These are phyloP conservation scores for Embiotoca jacksoni DNA, from an alignment of 2,113 vertebrate species.

Conservation along the genomic window DNA sequence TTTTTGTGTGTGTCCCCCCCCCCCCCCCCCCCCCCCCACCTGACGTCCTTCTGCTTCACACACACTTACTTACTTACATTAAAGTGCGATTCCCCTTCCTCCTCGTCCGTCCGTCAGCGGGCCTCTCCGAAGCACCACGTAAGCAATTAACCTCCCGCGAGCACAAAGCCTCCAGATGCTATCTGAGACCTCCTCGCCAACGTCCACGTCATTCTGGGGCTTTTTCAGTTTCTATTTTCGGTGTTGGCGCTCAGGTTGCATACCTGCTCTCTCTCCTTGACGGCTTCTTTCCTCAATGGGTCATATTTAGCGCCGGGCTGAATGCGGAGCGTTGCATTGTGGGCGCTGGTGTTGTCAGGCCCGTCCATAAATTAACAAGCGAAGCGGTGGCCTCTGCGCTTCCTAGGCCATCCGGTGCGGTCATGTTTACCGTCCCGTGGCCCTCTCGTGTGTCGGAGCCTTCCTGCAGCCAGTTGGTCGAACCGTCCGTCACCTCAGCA, in stretches of 20 bases:
- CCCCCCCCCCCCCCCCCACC: too few relatives aligned
- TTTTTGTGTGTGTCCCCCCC: too few relatives aligned
- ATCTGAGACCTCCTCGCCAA: slow-evolving; percentile 56
- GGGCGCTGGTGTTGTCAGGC: slow-evolving; percentile 72
- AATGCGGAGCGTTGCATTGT: slow-evolving; percentile 60
- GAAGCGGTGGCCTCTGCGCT: slow-evolving; percentile 74
- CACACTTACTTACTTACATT: not conserved
- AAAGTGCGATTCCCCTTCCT: slow-evolving; percentile 9
- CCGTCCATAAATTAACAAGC: slow-evolving; percentile 78
- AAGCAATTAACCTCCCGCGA: slow-evolving; percentile 45
- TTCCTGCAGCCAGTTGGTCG: slow-evolving; percentile 71
- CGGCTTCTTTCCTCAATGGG: slow-evolving; percentile 56
- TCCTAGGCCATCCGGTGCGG: slow-evolving; percentile 74
- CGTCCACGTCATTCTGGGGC: slow-evolving; percentile 48
- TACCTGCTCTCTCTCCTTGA: slow-evolving; percentile 46
- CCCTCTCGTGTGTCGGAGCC: slow-evolving; percentile 65
- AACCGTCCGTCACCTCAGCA: slow-evolving; percentile 57
- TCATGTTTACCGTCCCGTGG: slow-evolving; percentile 79
- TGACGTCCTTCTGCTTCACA: too few relatives aligned
- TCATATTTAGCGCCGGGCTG: slow-evolving; percentile 65
- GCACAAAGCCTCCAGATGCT: slow-evolving; percentile 45
- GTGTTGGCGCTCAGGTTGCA: slow-evolving; percentile 54
- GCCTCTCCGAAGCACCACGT: slow-evolving; percentile 24
- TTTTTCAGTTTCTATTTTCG: slow-evolving; percentile 64
- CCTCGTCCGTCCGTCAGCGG: slow-evolving; percentile 42